Evolutionary conservation across 2,888 invertebrate species (phyloP).

Genomic region (Scaptomyza flava): DNA sequence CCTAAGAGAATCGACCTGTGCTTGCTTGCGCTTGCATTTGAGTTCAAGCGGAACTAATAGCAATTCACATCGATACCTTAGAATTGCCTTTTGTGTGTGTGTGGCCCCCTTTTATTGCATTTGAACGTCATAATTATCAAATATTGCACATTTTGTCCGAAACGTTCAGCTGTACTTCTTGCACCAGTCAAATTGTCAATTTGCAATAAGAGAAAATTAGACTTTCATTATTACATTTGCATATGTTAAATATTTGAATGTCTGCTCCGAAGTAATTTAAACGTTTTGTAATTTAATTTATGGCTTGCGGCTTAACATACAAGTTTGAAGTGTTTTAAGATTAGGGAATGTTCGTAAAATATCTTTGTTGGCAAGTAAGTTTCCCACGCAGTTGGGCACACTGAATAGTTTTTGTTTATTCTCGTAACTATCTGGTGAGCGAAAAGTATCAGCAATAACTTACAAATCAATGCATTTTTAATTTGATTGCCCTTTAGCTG

Average conservation of each 20-base stretch:
- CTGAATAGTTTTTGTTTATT: slow-evolving; percentile 7
- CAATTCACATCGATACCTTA: slow-evolving; percentile 31
- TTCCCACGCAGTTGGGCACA: not conserved
- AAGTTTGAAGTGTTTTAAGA: too few relatives aligned
- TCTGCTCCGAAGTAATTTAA: too few relatives aligned
- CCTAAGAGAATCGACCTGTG: slow-evolving; percentile 18
- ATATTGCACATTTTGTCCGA: slow-evolving; percentile 11
- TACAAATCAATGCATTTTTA: slow-evolving; percentile 63
- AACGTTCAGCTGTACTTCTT: slow-evolving; percentile 3
- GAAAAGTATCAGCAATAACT: slow-evolving; percentile 28
- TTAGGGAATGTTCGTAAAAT: not conserved
- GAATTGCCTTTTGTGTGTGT: slow-evolving; percentile 22
- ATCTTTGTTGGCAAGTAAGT: not conserved
- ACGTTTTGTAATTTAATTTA: too few relatives aligned
- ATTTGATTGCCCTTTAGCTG: slow-evolving; percentile 53
- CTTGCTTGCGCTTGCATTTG: slow-evolving; percentile 14
- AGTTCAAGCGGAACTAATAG: slow-evolving; percentile 33
- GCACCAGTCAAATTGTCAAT: slow-evolving; percentile 1
- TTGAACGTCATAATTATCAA: slow-evolving; percentile 42
- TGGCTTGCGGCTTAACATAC: too few relatives aligned
- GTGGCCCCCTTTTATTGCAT: slow-evolving; percentile 31
- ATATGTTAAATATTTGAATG: not conserved
- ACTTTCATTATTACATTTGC: not conserved
- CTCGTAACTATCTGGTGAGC: not conserved
- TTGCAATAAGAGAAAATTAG: not conserved